A percentile compares a stretch with the other conserved stretches of the same genome.
phyloP scores from a whole-genome alignment of 2,888 invertebrate genomes.

The Neoitamus cyanurus region DNA sequence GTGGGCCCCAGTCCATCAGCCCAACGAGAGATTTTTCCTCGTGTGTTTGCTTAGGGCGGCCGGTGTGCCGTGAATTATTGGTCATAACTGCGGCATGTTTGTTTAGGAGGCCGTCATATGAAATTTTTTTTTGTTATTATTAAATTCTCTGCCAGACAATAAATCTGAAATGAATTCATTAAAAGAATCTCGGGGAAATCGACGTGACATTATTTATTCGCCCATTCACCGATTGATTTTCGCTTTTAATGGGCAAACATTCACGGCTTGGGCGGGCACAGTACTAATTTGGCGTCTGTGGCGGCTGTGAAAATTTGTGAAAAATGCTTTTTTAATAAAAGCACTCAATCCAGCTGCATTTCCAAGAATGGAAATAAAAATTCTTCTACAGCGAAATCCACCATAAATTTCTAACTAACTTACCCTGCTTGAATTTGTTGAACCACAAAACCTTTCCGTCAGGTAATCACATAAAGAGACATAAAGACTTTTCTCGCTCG shows the following conservation, averaged over 20 bases:
- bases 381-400: not conserved
- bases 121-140: not conserved
- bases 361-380: not conserved
- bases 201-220: not conserved
- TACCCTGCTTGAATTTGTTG: not conserved
- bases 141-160: not conserved
- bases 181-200: not conserved
- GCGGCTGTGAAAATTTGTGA: not conserved
- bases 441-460: not conserved
- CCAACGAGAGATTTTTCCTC: not conserved
- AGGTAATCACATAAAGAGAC: not conserved
- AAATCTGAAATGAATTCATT: not conserved
- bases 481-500: not conserved
- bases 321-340: not conserved
- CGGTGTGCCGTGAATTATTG: slow-evolving; percentile 8
- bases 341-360: not conserved
- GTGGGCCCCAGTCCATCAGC: not conserved
- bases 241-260: not conserved
- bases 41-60: slow-evolving; percentile 13
- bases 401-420: not conserved
- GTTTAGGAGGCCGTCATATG: not conserved
- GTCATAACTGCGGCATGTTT: slow-evolving; percentile 5
- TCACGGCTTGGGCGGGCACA: not conserved
- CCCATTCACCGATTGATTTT: not conserved
- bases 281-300: not conserved